These are phyloP conservation scores for Bibio marci DNA, from an alignment of 2,888 invertebrate species.

Conservation along the genomic window DNA sequence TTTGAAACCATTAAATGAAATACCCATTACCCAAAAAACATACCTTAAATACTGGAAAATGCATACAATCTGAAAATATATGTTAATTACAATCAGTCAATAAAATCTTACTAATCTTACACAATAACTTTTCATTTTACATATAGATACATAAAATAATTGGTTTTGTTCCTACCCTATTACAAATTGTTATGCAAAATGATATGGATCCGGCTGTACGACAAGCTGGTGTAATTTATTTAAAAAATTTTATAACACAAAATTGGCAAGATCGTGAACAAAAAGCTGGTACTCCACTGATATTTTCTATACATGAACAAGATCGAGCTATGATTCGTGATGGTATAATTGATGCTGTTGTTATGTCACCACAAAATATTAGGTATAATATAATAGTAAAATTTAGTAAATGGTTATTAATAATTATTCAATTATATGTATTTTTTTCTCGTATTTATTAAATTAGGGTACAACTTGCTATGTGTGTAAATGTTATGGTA, in stretches of 20 bases:
- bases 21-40: too few relatives aligned
- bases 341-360: conserved; percentile 88
- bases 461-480: conserved; percentile 67
- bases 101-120: too few relatives aligned
- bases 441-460: conserved; percentile 4
- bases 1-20: too few relatives aligned
- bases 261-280: conserved; percentile 78
- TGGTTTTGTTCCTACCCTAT: conserved; percentile 83
- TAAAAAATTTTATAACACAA: conserved; percentile 81
- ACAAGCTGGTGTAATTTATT: conserved; percentile 91
- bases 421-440: conserved; percentile 1
- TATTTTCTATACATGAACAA: conserved; percentile 88
- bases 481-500: conserved; percentile 84
- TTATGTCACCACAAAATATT: conserved; percentile 81
- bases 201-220: conserved; percentile 82
- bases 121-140: too few relatives aligned
- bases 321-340: conserved; percentile 86
- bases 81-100: too few relatives aligned
- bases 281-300: conserved; percentile 52
- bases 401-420: not conserved
- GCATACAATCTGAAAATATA: too few relatives aligned
- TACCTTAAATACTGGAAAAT: too few relatives aligned
- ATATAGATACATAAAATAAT: conserved; percentile 81
- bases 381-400: conserved; percentile 26
- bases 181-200: conserved; percentile 85